A percentile compares a stretch with the other conserved stretches of the same genome.
phyloP scores from a whole-genome alignment of 2,888 invertebrate species.

The Lampropteryx suffumata region DNA sequence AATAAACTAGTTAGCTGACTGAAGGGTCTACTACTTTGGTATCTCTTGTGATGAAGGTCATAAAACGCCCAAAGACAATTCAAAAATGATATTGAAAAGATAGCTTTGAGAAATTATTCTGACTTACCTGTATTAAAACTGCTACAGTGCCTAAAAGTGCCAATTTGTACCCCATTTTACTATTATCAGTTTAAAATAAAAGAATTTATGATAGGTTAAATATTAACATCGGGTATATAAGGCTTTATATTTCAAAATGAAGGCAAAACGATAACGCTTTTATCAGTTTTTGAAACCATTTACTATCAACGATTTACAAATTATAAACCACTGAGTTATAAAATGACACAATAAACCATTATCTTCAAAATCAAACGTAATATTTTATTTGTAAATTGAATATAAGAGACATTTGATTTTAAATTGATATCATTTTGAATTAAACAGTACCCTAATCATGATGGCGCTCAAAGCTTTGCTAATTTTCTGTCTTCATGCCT shows the following conservation, averaged over 20 bases:
- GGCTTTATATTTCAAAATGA: constrained; percentile 12
- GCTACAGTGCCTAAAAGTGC: constrained; percentile 11
- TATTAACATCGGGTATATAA: constrained; percentile 1
- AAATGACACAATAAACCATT: background rate
- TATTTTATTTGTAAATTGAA: constrained; percentile 8
- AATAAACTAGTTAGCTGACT: background rate
- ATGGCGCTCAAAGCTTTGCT: constrained; percentile 4
- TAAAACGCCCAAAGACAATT: too few relatives aligned
- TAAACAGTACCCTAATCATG: background rate
- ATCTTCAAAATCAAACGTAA: constrained; percentile 10
- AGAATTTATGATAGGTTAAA: background rate
- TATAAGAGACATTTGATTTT: constrained; percentile 10
- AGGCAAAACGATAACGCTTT: background rate
- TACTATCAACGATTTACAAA: background rate
- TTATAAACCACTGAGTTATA: background rate
- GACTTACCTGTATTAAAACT: constrained; percentile 17
- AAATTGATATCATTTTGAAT: constrained; percentile 7
- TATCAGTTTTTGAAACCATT: constrained; percentile 16
- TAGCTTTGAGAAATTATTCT: too few relatives aligned
- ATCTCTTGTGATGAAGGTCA: too few relatives aligned
- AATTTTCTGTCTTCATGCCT: constrained; percentile 1
- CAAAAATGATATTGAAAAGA: too few relatives aligned
- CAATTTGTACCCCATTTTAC: constrained; percentile 19
- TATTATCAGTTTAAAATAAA: background rate
- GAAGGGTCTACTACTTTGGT: too few relatives aligned